Evolutionary conservation across 2,888 invertebrate genomes (phyloP).

Genomic region (Anodontia alba): DNA sequence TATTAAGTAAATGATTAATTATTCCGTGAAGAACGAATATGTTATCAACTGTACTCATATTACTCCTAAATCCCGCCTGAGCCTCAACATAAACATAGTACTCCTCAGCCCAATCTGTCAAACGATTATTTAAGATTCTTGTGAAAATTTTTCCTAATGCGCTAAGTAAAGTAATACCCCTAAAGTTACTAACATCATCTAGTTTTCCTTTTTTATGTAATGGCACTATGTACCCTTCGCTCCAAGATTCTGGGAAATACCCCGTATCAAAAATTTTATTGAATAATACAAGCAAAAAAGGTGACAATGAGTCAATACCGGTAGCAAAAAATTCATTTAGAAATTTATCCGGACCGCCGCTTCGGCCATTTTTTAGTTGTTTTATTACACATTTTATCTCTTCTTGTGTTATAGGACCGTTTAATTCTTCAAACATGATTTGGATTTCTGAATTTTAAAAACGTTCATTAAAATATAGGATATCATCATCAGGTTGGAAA

Average conservation of each 20-base stretch:
- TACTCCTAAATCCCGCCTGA: no score
- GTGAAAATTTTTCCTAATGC: background rate
- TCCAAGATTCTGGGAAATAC: slow-evolving; percentile 6
- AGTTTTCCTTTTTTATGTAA: background rate
- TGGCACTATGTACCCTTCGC: no score
- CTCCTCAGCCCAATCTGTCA: slow-evolving; percentile 13
- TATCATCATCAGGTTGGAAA: background rate
- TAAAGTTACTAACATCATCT: slow-evolving; percentile 10
- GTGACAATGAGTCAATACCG: background rate
- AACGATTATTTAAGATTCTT: background rate
- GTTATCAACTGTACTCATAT: no score
- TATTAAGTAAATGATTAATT: background rate
- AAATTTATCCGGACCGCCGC: background rate
- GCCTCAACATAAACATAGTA: no score
- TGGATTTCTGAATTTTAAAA: background rate
- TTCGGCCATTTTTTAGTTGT: background rate
- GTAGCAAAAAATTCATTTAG: background rate
- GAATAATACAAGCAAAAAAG: background rate
- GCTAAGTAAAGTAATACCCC: background rate
- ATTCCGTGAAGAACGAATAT: background rate
- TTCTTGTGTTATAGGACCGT: no score
- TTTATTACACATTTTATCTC: background rate
- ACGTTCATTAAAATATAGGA: background rate
- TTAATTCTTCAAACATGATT: background rate
- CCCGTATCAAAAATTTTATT: background rate